These are phyloP conservation scores for Basileuterus tristriatus DNA, from an alignment of 2,797 vertebrate genomes.

Conservation along the genomic window DNA sequence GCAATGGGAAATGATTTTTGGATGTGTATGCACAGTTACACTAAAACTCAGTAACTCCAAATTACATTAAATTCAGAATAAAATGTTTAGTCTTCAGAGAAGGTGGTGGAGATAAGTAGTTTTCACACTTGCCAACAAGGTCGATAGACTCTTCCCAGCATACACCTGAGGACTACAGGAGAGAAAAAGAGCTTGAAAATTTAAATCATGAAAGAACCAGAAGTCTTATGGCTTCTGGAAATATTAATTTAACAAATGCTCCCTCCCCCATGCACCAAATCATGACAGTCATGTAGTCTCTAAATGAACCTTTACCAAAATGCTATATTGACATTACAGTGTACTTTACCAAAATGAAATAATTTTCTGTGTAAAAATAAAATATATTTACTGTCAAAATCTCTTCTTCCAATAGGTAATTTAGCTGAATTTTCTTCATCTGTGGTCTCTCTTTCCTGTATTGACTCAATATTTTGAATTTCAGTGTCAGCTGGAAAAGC, in stretches of 20 bases:
- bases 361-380: background rate
- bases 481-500: slow-evolving; percentile 72
- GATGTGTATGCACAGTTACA: background rate
- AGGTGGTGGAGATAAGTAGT: background rate
- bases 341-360: background rate
- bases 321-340: background rate
- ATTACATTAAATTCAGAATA: background rate
- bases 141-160: slow-evolving; percentile 95
- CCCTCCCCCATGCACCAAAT: background rate
- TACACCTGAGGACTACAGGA: slow-evolving; percentile 88
- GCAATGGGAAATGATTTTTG: background rate
- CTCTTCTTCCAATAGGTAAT: slow-evolving; percentile 80
- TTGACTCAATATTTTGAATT: slow-evolving; percentile 71
- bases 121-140: slow-evolving; percentile 89
- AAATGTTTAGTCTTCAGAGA: slow-evolving; percentile 42
- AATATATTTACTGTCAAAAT: slow-evolving; percentile 85
- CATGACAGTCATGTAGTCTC: background rate
- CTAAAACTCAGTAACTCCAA: slow-evolving; percentile 21
- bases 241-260: background rate
- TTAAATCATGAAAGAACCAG: background rate
- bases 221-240: background rate
- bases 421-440: slow-evolving; percentile 79
- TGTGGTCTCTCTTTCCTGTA: slow-evolving; percentile 79
- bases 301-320: background rate
- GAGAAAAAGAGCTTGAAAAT: background rate